Percentiles rank a stretch among this genome's conserved stretches.
phyloP scores from a whole-genome alignment of 2,113 vertebrate genomes.

The Festucalex cinctus region DNA sequence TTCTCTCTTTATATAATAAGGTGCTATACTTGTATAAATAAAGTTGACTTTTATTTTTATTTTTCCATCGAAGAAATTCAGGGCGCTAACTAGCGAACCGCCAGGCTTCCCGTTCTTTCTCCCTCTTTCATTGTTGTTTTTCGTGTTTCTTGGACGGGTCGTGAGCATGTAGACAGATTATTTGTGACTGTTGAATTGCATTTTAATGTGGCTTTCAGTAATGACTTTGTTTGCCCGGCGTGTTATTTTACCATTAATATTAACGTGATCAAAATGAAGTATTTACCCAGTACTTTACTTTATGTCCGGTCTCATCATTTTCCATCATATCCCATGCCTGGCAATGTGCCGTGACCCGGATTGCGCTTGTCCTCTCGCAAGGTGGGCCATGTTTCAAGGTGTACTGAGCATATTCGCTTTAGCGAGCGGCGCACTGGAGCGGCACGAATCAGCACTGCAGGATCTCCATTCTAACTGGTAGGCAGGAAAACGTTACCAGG shows the following conservation, averaged over 20 bases:
- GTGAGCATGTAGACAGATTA: too few species aligned
- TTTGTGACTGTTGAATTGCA: too few species aligned
- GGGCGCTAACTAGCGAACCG: too few species aligned
- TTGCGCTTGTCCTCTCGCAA: constrained; percentile 40
- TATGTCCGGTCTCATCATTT: background rate
- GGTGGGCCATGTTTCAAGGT: constrained; percentile 54
- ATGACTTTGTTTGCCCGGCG: too few species aligned
- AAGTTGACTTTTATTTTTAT: too few species aligned
- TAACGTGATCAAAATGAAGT: background rate
- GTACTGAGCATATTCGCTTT: constrained; percentile 52
- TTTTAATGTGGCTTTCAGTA: too few species aligned
- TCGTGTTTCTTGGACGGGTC: too few species aligned
- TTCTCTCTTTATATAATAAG: too few species aligned
- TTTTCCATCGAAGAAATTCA: too few species aligned
- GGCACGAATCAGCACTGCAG: constrained; percentile 55
- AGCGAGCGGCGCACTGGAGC: constrained; percentile 37
- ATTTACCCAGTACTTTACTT: background rate
- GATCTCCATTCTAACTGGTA: constrained; percentile 48
- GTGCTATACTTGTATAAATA: too few species aligned
- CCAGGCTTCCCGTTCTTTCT: too few species aligned
- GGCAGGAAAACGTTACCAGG: constrained; percentile 26
- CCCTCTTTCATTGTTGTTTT: too few species aligned
- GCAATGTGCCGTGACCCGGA: constrained; percentile 47
- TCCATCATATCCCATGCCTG: constrained; percentile 18
- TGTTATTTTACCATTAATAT: background rate